These are phyloP conservation scores for Melieria omissa DNA, from an alignment of 2,888 invertebrate genomes.

Conservation along the genomic window DNA sequence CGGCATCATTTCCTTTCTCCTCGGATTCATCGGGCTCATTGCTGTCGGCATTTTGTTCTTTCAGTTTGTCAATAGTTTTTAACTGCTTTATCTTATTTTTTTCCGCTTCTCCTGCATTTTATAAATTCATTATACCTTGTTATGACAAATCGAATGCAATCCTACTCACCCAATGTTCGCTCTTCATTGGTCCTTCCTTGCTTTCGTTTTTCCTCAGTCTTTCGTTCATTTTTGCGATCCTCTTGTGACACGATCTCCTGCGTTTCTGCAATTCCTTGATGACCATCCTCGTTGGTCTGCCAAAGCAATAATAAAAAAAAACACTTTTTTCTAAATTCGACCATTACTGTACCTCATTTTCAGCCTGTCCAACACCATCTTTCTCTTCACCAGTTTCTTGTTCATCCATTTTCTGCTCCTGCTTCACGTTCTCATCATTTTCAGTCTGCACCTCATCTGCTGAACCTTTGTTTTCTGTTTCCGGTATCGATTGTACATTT, in stretches of 20 bases:
- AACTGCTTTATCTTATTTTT: slow-evolving; percentile 64
- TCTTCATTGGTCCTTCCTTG: slow-evolving; percentile 82
- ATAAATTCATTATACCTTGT: background rate
- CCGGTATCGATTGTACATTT: slow-evolving; percentile 63
- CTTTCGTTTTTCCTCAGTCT: slow-evolving; percentile 72
- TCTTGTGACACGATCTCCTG: slow-evolving; percentile 65
- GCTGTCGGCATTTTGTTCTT: slow-evolving; percentile 66
- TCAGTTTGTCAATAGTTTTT: slow-evolving; percentile 69
- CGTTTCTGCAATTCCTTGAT: slow-evolving; percentile 70
- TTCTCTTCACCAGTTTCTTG: slow-evolving; percentile 71
- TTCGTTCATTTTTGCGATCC: slow-evolving; percentile 61
- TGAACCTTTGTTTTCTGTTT: slow-evolving; percentile 60
- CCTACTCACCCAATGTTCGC: slow-evolving; percentile 70
- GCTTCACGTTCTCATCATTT: slow-evolving; percentile 64
- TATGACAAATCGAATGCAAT: background rate
- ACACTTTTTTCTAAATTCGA: background rate
- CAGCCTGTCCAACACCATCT: slow-evolving; percentile 79
- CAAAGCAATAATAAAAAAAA: background rate
- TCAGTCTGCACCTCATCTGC: slow-evolving; percentile 63
- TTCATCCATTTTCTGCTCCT: slow-evolving; percentile 68
- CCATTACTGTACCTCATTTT: slow-evolving; percentile 70
- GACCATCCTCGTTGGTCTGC: slow-evolving; percentile 71
- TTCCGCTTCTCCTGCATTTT: slow-evolving; percentile 59
- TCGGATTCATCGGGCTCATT: slow-evolving; percentile 65
- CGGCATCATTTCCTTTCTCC: slow-evolving; percentile 69